Base-by-base conservation (phyloP, 30 jellyfish, hydroid and myxozoan genomes). In the Aurelia aurita complex sp. Pacific region DNA sequence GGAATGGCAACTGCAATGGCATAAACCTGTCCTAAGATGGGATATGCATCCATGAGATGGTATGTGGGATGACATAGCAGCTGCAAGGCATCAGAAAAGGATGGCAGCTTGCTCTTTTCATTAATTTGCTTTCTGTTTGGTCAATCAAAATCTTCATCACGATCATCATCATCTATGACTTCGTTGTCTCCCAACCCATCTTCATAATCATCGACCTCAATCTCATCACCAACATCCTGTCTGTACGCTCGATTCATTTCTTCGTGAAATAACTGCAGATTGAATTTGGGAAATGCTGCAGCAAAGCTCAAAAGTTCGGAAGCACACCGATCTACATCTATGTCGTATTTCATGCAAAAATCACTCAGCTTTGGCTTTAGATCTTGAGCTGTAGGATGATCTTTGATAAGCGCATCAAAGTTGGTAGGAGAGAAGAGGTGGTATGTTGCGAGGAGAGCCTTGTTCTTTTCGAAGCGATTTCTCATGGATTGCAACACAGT, bases 231-330 rank as follows among this genome's bases (percentile, higher is more conserved):
- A 15, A 32, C 84, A 15, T 52, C 36, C 5, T 43, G 11, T 16
- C n/a, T 52, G 42, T 11, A 9, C 57, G 7, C 11, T 46, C 57
- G 57, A 46, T 9, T 9, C 57, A 46, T 12, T 73, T 34, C 42
- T 15, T 73, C 50, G n/a, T 5, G 79, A 33, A 51, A 5, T 18
- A 76, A 54, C 64, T 16, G 13, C 9, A 14, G 54, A 50, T 67
- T 57, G 42, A 81, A 81, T 50, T 60, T 55, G 10, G 52, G 57
- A 75, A 75, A 54, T 14, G 74, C 74, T n/a, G 32, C 42, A 1
- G 85, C 73, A 81, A 81, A 81, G 73, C 90, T 81, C 74, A 81
- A 67, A 6, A 81, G 85, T 38, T 81, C 90, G 4, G 74, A 69
- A 15, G 82, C 73, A 50, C 90, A 81, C n/a, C 78, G 53, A 9